Conservation (phyloP, 2,113 vertebrate genomes). For the Triplophysa tibetana region DNA sequence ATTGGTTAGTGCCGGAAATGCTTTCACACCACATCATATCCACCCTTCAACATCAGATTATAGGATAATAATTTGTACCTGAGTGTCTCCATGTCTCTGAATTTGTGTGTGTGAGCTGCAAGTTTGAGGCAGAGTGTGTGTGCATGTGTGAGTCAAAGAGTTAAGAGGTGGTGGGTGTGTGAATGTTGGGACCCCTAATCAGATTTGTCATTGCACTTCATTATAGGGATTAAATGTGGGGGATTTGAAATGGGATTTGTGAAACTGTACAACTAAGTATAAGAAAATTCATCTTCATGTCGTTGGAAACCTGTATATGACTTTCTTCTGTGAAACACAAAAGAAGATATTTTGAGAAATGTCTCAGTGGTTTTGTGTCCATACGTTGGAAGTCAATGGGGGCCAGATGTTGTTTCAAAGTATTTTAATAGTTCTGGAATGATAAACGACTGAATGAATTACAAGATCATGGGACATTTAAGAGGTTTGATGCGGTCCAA, state of each 20-base stretch:
- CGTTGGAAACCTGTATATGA: background rate
- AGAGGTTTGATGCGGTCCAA: background rate
- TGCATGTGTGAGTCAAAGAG: background rate
- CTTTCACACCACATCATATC: background rate
- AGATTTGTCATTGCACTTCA: background rate
- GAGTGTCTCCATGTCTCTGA: background rate
- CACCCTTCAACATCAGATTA: background rate
- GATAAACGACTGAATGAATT: background rate
- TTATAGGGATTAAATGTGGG: conserved; percentile 4
- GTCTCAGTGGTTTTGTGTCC: too few species aligned
- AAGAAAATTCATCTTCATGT: too few species aligned
- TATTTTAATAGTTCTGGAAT: background rate
- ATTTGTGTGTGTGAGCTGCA: background rate
- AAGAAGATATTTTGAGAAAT: too few species aligned
- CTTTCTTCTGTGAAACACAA: background rate
- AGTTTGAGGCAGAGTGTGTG: background rate
- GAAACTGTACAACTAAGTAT: background rate
- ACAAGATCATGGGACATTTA: background rate
- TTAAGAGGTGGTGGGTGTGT: background rate
- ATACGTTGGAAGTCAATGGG: too few species aligned
- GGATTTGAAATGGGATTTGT: background rate
- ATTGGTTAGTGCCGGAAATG: conserved; percentile 5
- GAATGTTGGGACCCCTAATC: background rate
- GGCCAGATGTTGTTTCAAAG: background rate
- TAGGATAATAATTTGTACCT: background rate